Evolutionary conservation across 1,140 invertebrate species (phyloP).

Genomic region (Drosophila triauraria): DNA sequence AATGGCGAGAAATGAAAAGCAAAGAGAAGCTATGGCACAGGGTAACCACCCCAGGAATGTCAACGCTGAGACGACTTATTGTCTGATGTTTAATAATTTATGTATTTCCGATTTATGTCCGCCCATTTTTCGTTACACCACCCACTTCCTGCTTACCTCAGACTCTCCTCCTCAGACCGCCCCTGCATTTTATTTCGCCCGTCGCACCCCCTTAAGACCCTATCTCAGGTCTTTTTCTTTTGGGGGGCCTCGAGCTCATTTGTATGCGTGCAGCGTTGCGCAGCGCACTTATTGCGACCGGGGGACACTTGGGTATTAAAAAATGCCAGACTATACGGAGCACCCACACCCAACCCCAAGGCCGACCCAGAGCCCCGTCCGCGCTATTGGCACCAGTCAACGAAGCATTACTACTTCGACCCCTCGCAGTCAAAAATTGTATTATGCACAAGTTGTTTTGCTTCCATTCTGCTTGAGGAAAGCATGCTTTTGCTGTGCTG

Average conservation of each 20-base stretch:
- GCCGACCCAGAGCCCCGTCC: slow-evolving; percentile 3
- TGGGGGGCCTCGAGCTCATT: slow-evolving; percentile 56
- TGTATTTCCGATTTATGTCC: slow-evolving; percentile 80
- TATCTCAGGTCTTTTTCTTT: slow-evolving; percentile 21
- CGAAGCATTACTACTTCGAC: slow-evolving; percentile 78
- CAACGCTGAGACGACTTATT: slow-evolving; percentile 57
- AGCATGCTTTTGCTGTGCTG: slow-evolving; percentile 13
- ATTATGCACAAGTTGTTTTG: slow-evolving; percentile 76
- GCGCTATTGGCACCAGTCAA: slow-evolving; percentile 59
- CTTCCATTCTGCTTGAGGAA: slow-evolving; percentile 35
- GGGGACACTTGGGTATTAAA: slow-evolving; percentile 82
- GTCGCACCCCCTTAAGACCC: slow-evolving; percentile 5
- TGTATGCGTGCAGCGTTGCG: slow-evolving; percentile 81
- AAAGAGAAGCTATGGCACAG: neutral
- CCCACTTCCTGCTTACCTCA: slow-evolving; percentile 37
- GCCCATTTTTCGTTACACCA: slow-evolving; percentile 66
- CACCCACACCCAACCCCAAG: slow-evolving; percentile 11
- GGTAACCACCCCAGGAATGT: slow-evolving; percentile 42
- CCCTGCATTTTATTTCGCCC: slow-evolving; percentile 18
- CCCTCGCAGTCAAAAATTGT: slow-evolving; percentile 74
- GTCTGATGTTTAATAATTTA: slow-evolving; percentile 79
- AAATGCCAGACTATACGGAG: slow-evolving; percentile 65
- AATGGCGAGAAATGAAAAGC: slow-evolving; percentile 2
- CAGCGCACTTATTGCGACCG: slow-evolving; percentile 77
- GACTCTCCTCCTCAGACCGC: slow-evolving; percentile 14